phyloP scores from a whole-genome alignment of 1,140 invertebrate species.

The Pogonognathellus flavescens region DNA sequence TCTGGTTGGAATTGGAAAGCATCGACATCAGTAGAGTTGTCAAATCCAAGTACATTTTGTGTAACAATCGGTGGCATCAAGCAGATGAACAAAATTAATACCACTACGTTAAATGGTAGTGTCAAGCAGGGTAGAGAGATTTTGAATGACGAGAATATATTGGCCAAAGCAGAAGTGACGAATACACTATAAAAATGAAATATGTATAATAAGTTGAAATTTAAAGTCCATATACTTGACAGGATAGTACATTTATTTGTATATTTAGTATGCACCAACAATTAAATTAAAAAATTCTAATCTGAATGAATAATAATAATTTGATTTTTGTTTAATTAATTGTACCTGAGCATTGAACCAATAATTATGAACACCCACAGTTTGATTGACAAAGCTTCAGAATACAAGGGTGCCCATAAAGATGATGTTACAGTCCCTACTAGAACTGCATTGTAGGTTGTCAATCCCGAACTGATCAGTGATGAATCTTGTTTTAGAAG shows the following conservation, averaged over 20 bases:
- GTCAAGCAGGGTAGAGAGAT: slow-evolving; percentile 68
- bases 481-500: slow-evolving; percentile 68
- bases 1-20: no score
- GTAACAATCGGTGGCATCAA: slow-evolving; percentile 64
- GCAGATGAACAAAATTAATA: slow-evolving; percentile 68
- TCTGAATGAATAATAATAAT: not conserved
- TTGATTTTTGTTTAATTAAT: no score
- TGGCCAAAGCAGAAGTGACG: slow-evolving; percentile 65
- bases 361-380: slow-evolving; percentile 63
- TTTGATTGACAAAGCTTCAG: slow-evolving; percentile 54
- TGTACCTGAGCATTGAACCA: slow-evolving; percentile 63
- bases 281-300: no score
- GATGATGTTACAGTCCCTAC: slow-evolving; percentile 70
- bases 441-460: slow-evolving; percentile 71
- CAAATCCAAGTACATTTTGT: not conserved
- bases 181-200: slow-evolving; percentile 67
- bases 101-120: slow-evolving; percentile 69
- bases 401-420: slow-evolving; percentile 69
- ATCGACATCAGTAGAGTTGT: not conserved
- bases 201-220: not conserved
- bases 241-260: not conserved
- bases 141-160: slow-evolving; percentile 68
- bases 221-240: not conserved
- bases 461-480: slow-evolving; percentile 70
- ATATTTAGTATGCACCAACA: no score